Evolutionary conservation across 2,113 vertebrate genomes (phyloP), one percentile per base, ranked within the genome.

Genomic region (Prochilodus magdalenae): DNA sequence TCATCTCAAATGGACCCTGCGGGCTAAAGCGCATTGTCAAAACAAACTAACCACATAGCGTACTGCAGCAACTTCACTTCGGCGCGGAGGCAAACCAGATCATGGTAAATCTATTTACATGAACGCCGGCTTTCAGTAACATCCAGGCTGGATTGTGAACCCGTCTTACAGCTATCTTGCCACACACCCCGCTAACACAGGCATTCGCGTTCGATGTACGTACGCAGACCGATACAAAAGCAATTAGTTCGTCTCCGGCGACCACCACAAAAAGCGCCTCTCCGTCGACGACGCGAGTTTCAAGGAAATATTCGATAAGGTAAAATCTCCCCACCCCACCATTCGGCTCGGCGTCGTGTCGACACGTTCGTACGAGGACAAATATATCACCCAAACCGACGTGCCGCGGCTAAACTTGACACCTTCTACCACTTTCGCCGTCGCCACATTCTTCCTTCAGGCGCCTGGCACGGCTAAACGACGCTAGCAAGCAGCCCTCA

Each of bases 401-500:
- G 74, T 60, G 29, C 49, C 75, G 40, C 65, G 73, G 80, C 75
- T 80, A 79, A 86, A 88, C 81, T 86, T 88, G 82, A 75, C 57
- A 84, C 70, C 78, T n/a, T 71, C 77, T 72, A 55, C 69, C 75
- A 79, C 65, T 77, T 83, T 87, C 86, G 86, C 84, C 87, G 89
- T 89, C 86, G 88, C 87, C 86, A 86, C 86, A 86, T 90, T 82
- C 81, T 67, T 86, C 86, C 44, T 86, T 85, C 30, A 94, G 91
- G 93, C 95, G 89, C 93, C 94, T 94, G 93, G 92, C 93, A 94
- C 92, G 93, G 93, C 93, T 94, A 90, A 91, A 92, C 84, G 91
- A 93, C 90, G 92, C 73, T 92, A 93, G 92, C 87, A 89, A 90
- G 87, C 89, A 80, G 84, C 84, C 85, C 87, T 90, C 90, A 95